Conservation (phyloP, 2,797 vertebrate species). For the Leptoclinus maculatus region DNA sequence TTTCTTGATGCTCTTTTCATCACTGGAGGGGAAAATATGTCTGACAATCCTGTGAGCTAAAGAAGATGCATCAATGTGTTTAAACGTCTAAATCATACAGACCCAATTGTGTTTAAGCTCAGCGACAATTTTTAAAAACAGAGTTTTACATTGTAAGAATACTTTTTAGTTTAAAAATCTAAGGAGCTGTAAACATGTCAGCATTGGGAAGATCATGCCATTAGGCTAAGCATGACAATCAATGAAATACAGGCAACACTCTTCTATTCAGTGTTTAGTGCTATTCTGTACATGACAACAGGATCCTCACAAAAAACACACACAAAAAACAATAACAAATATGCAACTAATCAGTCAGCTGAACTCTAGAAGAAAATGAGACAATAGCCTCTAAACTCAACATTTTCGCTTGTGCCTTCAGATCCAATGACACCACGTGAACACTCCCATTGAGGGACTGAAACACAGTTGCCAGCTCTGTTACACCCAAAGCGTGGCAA, state of each 20-base stretch:
- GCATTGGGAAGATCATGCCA: neutral
- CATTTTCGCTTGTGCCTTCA: conserved; percentile 22
- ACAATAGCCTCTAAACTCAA: neutral
- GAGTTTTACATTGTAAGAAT: neutral
- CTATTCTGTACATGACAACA: neutral
- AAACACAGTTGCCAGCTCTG: conserved; percentile 39
- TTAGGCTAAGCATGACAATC: neutral
- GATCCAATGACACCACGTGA: conserved; percentile 33
- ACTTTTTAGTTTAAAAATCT: neutral
- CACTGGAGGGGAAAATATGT: neutral
- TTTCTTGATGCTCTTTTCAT: neutral
- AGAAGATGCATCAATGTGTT: neutral
- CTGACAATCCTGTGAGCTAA: neutral
- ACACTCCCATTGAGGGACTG: conserved; percentile 1
- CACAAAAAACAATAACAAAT: neutral
- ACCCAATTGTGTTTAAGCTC: neutral
- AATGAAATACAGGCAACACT: neutral
- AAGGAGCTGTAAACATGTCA: neutral
- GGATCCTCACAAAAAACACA: neutral
- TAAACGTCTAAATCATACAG: neutral
- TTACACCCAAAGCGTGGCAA: conserved; percentile 58
- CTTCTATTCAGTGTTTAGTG: neutral
- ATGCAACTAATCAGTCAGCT: neutral
- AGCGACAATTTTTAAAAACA: neutral
- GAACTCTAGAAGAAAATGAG: neutral